Evolutionary conservation across 2,797 vertebrate species (phyloP).

Genomic region (Gallinago nigripennis): DNA sequence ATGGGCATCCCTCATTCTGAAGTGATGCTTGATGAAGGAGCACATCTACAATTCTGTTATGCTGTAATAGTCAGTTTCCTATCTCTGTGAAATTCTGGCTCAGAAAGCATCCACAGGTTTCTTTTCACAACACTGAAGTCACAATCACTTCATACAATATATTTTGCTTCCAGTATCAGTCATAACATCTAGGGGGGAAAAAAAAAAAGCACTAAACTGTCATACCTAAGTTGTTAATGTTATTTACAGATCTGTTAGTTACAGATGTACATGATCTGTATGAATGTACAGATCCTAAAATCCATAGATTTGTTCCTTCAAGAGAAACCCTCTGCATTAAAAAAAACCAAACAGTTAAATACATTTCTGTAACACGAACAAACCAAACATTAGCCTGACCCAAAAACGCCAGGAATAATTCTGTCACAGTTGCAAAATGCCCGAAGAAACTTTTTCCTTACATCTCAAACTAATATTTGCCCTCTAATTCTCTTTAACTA

Average conservation of each 20-base stretch:
- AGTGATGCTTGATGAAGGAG: background rate
- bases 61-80: background rate
- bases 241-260: background rate
- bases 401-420: conserved; percentile 54
- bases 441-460: background rate
- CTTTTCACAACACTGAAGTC: background rate
- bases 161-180: background rate
- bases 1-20: background rate
- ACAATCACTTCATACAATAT: background rate
- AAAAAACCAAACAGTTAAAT: background rate
- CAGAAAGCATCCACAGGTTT: background rate
- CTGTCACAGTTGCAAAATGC: conserved; percentile 8
- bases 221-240: background rate
- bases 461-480: background rate
- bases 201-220: background rate
- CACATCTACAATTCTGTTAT: background rate
- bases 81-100: background rate
- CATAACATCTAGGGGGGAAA: background rate
- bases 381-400: conserved; percentile 1
- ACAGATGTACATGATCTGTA: background rate
- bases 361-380: background rate
- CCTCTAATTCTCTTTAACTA: background rate
- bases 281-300: background rate
- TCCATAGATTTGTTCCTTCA: background rate
- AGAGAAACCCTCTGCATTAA: background rate